Evolutionary conservation across 2,113 vertebrate species (phyloP).

Genomic region (Boleophthalmus pectinirostris): DNA sequence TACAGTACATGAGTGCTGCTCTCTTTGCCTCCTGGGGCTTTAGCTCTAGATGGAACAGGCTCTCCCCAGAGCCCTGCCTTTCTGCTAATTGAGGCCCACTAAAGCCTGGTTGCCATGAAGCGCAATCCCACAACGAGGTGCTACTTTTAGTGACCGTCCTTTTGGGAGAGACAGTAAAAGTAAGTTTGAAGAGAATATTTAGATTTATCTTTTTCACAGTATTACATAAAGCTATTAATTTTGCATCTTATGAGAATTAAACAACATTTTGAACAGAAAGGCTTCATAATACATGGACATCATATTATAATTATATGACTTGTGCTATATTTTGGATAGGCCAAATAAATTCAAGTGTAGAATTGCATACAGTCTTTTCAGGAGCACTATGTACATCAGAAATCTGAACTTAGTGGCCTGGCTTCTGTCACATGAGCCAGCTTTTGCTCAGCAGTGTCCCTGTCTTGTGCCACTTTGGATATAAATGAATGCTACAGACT

Average conservation of each 20-base stretch:
- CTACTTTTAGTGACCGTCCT: conserved; percentile 63
- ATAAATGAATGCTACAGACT: not conserved
- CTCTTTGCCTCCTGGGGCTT: conserved; percentile 29
- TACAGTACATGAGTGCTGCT: conserved; percentile 21
- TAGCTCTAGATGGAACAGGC: conserved; percentile 41
- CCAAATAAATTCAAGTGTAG: not conserved
- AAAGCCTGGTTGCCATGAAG: conserved; percentile 65
- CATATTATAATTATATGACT: not conserved
- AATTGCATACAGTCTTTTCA: not conserved
- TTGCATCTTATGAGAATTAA: not conserved
- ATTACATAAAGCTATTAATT: conserved; percentile 1
- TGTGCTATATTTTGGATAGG: too few species aligned
- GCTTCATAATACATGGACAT: not conserved
- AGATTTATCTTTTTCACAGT: conserved; percentile 25
- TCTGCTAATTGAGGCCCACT: conserved; percentile 65
- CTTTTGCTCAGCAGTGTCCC: too few species aligned
- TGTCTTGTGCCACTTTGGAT: not conserved
- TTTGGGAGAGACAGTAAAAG: conserved; percentile 29
- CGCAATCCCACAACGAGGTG: conserved; percentile 51
- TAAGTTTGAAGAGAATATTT: conserved; percentile 24
- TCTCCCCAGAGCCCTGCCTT: conserved; percentile 49
- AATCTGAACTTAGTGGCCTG: too few species aligned
- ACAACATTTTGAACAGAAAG: not conserved
- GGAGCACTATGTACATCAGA: too few species aligned
- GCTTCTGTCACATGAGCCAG: too few species aligned